Conservation (phyloP, 2,797 vertebrate genomes). For the Mycteria americana region DNA sequence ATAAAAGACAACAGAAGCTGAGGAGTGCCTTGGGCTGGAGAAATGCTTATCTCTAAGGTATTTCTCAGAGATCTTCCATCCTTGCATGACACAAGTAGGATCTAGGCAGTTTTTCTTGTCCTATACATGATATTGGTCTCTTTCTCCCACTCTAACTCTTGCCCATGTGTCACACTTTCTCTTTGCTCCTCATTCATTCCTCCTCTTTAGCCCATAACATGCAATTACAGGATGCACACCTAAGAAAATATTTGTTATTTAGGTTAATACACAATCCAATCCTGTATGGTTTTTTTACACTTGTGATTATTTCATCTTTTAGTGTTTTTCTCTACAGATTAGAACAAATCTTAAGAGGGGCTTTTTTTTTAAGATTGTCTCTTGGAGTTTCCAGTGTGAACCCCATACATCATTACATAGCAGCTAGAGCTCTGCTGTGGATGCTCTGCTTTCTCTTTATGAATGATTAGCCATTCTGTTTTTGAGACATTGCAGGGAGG, state of each 20-base stretch:
- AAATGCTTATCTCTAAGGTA: background rate
- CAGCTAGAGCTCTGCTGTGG: background rate
- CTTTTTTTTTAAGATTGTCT: background rate
- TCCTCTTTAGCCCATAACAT: background rate
- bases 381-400: background rate
- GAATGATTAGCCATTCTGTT: slow-evolving; percentile 50
- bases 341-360: background rate
- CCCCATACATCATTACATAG: background rate
- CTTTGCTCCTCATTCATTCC: background rate
- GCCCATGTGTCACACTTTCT: background rate
- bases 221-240: background rate
- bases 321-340: background rate
- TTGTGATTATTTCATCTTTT: background rate
- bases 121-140: background rate
- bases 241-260: background rate
- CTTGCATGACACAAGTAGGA: background rate
- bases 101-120: background rate
- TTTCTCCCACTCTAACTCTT: background rate
- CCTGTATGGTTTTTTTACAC: background rate
- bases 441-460: background rate
- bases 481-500: slow-evolving; percentile 2
- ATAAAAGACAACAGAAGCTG: background rate
- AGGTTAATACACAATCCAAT: background rate
- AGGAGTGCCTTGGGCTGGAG: background rate
- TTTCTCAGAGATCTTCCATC: background rate